Conservation (phyloP, 53 echinoderm and acorn worm species). For the Holothuria leucospilota region DNA sequence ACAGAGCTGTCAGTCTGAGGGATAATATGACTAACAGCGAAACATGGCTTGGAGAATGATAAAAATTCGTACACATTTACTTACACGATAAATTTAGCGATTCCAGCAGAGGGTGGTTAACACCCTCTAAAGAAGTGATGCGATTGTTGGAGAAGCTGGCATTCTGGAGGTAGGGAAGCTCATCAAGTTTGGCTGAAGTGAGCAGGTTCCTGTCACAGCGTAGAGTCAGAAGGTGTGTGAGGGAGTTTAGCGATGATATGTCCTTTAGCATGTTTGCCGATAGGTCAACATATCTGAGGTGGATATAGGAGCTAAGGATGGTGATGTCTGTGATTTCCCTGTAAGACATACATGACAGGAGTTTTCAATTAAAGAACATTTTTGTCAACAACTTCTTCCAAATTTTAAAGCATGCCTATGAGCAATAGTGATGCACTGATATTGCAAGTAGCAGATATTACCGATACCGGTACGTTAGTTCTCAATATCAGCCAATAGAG, state of each 20-base stretch:
- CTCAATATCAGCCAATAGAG: no score
- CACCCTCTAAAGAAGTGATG: conserved; percentile 80
- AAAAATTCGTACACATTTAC: conserved; percentile 5
- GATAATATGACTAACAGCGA: no score
- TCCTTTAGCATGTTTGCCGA: conserved; percentile 85
- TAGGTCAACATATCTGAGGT: conserved; percentile 91
- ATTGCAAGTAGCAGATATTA: no score
- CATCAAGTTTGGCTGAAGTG: conserved; percentile 84
- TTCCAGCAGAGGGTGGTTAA: conserved; percentile 92
- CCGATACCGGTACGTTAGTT: no score
- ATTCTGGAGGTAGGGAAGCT: conserved; percentile 88
- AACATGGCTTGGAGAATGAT: no score
- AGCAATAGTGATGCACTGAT: no score
- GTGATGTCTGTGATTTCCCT: conserved; percentile 91
- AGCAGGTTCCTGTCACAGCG: conserved; percentile 91
- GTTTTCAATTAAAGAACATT: no score
- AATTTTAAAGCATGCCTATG: no score
- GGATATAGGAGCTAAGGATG: conserved; percentile 86
- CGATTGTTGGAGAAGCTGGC: conserved; percentile 89
- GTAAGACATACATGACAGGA: not conserved
- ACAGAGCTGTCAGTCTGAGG: no score
- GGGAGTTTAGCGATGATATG: conserved; percentile 90
- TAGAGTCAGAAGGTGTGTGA: conserved; percentile 89
- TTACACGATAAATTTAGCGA: conserved; percentile 90
- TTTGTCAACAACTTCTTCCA: no score